Evolutionary conservation across 2,888 invertebrate genomes (phyloP).

Genomic region (Cryptocephalus primarius): DNA sequence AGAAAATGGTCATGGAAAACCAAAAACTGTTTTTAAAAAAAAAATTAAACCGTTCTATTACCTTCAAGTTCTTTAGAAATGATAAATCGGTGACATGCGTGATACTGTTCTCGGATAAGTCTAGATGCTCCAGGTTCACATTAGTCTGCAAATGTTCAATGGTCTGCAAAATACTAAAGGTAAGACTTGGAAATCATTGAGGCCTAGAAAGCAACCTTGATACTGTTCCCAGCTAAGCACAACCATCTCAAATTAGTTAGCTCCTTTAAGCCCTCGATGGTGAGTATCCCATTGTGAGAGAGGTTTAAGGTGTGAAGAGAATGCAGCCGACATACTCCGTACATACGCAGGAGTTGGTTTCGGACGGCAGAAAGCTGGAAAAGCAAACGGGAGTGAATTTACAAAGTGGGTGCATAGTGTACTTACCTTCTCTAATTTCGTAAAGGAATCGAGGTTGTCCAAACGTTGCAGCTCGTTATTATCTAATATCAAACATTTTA

Average conservation of each 20-base stretch:
- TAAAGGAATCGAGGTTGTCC: slow-evolving; percentile 77
- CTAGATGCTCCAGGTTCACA: slow-evolving; percentile 68
- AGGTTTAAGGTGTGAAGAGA: slow-evolving; percentile 72
- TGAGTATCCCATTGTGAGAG: slow-evolving; percentile 77
- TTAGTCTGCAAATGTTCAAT: slow-evolving; percentile 82
- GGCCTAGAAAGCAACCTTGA: slow-evolving; percentile 49
- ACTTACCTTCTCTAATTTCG: slow-evolving; percentile 62
- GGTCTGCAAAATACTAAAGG: slow-evolving; percentile 40
- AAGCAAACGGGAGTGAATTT: slow-evolving; percentile 6
- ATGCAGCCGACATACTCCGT: slow-evolving; percentile 69
- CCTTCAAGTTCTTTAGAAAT: slow-evolving; percentile 71
- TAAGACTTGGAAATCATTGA: not conserved
- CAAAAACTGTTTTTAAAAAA: not conserved
- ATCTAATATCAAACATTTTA: slow-evolving; percentile 65
- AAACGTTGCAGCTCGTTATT: slow-evolving; percentile 80
- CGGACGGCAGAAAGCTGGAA: slow-evolving; percentile 73
- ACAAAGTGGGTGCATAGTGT: not conserved
- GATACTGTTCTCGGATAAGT: slow-evolving; percentile 83
- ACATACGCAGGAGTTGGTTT: slow-evolving; percentile 81
- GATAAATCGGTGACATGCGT: slow-evolving; percentile 76
- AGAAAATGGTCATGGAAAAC: not conserved
- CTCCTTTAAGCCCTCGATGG: slow-evolving; percentile 83
- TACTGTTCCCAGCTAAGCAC: slow-evolving; percentile 79
- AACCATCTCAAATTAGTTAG: slow-evolving; percentile 68
- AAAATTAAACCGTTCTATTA: slow-evolving; percentile 28